Evolutionary conservation across 2,888 invertebrate species (phyloP).

Genomic region (Alcis repandata): DNA sequence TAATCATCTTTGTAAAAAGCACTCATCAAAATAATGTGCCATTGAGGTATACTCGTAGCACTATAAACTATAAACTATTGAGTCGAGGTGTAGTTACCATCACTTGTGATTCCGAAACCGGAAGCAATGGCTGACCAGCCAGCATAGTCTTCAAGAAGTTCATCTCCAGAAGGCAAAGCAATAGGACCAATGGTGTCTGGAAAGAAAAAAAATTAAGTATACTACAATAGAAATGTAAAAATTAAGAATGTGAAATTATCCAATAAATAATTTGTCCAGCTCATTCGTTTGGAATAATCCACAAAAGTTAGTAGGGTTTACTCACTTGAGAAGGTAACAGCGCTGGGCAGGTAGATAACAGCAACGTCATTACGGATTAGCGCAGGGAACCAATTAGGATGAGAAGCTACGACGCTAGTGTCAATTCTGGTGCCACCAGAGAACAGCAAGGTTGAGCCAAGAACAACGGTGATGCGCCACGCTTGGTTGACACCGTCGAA

Average conservation of each 20-base stretch:
- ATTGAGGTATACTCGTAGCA: too few relatives aligned
- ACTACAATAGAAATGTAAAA: neutral
- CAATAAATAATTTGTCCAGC: neutral
- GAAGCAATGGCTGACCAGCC: slow-evolving; percentile 59
- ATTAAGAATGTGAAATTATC: too few relatives aligned
- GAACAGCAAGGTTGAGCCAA: slow-evolving; percentile 64
- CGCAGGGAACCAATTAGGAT: slow-evolving; percentile 60
- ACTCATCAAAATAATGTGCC: too few relatives aligned
- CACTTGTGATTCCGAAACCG: slow-evolving; percentile 63
- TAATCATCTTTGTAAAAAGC: too few relatives aligned
- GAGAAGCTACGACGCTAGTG: slow-evolving; percentile 55
- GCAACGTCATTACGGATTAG: slow-evolving; percentile 64
- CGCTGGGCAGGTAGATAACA: slow-evolving; percentile 52
- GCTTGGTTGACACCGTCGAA: slow-evolving; percentile 63
- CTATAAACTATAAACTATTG: too few relatives aligned
- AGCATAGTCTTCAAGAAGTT: slow-evolving; percentile 53
- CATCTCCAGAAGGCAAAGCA: slow-evolving; percentile 54
- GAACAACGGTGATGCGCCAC: slow-evolving; percentile 60
- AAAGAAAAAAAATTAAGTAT: slow-evolving; percentile 15
- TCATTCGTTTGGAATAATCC: neutral
- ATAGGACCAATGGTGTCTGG: slow-evolving; percentile 55
- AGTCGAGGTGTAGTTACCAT: slow-evolving; percentile 47
- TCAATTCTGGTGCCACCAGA: slow-evolving; percentile 62
- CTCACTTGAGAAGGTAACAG: slow-evolving; percentile 53
- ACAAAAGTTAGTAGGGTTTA: slow-evolving; percentile 7